phyloP scores from a whole-genome alignment of 2,888 invertebrate species.

The Erannis defoliaria region DNA sequence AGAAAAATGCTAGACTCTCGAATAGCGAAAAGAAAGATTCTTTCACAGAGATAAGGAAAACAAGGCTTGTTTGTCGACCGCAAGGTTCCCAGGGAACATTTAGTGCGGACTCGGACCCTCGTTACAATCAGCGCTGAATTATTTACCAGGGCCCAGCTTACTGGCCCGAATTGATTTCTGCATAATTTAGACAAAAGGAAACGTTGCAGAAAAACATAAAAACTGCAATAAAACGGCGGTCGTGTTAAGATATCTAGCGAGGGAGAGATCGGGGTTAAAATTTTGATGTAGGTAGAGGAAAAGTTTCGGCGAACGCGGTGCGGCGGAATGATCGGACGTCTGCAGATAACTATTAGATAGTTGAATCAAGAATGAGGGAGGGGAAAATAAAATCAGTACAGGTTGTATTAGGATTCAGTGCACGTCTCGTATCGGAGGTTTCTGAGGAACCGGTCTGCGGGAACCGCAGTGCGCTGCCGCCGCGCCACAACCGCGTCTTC shows the following conservation, averaged over 20 bases:
- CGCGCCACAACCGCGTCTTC: slow-evolving; percentile 53
- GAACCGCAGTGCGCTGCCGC: slow-evolving; percentile 77
- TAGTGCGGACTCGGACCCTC: slow-evolving; percentile 76
- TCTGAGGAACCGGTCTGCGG: slow-evolving; percentile 67
- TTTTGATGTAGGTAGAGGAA: slow-evolving; percentile 46
- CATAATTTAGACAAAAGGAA: slow-evolving; percentile 78
- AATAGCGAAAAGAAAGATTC: slow-evolving; percentile 58
- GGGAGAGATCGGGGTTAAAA: slow-evolving; percentile 38
- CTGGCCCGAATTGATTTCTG: slow-evolving; percentile 80
- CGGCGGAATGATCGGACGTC: slow-evolving; percentile 61
- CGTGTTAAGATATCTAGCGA: slow-evolving; percentile 39
- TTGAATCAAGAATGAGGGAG: slow-evolving; percentile 78
- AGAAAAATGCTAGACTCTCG: slow-evolving; percentile 53
- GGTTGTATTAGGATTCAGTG: slow-evolving; percentile 77
- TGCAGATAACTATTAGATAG: slow-evolving; percentile 78
- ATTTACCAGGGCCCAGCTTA: slow-evolving; percentile 77
- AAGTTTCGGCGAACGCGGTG: slow-evolving; percentile 40
- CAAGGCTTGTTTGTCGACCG: slow-evolving; percentile 68
- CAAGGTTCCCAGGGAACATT: slow-evolving; percentile 73
- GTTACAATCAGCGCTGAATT: slow-evolving; percentile 82
- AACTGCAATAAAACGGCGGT: slow-evolving; percentile 61
- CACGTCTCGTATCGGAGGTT: slow-evolving; percentile 81
- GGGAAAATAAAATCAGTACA: slow-evolving; percentile 84
- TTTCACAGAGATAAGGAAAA: slow-evolving; percentile 68
- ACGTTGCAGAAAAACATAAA: slow-evolving; percentile 66